Base-by-base conservation (phyloP, 2,113 vertebrate genomes). In the Oreochromis aureus region DNA sequence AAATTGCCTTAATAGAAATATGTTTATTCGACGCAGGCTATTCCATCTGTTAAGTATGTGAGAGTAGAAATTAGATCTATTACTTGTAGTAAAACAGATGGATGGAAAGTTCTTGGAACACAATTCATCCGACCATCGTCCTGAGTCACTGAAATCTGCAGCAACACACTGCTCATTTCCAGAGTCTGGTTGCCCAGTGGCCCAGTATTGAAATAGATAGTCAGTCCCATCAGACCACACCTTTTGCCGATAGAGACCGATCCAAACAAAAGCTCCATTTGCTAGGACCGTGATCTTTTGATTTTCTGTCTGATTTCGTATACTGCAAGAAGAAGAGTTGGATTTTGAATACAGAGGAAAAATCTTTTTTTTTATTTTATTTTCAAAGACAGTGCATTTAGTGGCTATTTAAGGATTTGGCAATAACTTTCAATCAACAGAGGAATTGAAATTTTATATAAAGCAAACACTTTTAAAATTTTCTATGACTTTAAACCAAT, bases 171-270 rank as follows among this genome's bases (percentile, higher is more conserved):
- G 2, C 1, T 83, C 10, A 2, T 1, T 0, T 2, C 3, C 6
- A 10, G 8, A n/a, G 78, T 51, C 6, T 24, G 91, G 89, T 7
- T 89, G 86, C 1, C 27, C 24, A 1, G 0, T 0, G 3, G 51
- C 73, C 92, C 92, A 92, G 80, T 82, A 3, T 61, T 34, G 87
- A 84, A 92, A 89, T 2, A 12, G 34, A 13, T 63, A 87, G n/a
- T 22, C 30, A 76, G 51, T 91, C 13, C 89, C 89, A 76, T 93
- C 91, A 27, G 92, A 93, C 91, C 91, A 92, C 8, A 79, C 2
- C 48, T 79, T 85, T 18, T 83, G 39, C 1, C 69, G 48, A 56
- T 79, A 11, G 1, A 93, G 51, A 27, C 92, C 91, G 1, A 93
- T 92, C 92, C 91, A 92, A 10, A 91, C 51, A 51, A 2, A n/a